A percentile compares a stretch with the other conserved stretches of the same genome.
phyloP scores from a whole-genome alignment of 2,113 vertebrate species.

The Alosa alosa region DNA sequence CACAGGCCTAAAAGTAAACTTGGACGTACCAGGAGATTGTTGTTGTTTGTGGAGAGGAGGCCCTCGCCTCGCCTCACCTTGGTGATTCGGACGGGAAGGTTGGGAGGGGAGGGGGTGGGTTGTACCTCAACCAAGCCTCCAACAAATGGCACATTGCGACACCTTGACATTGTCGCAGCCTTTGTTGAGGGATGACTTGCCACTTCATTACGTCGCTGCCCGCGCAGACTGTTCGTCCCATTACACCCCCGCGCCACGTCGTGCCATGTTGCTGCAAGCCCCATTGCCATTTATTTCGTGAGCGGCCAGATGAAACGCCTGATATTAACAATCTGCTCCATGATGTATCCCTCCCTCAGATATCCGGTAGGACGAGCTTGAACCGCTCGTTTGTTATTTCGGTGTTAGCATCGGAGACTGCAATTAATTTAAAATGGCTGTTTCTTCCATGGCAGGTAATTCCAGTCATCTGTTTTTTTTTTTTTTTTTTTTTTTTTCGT shows the following conservation, averaged over 20 bases:
- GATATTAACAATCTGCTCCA: slow-evolving; percentile 82
- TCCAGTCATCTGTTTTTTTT: slow-evolving; percentile 63
- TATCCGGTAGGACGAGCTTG: slow-evolving; percentile 37
- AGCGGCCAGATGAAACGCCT: slow-evolving; percentile 78
- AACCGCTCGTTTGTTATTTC: slow-evolving; percentile 60
- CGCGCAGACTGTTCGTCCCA: slow-evolving; percentile 73
- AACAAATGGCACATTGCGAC: slow-evolving; percentile 70
- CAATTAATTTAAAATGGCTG: slow-evolving; percentile 71
- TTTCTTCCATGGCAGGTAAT: slow-evolving; percentile 63
- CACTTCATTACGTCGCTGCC: slow-evolving; percentile 77
- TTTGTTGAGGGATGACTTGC: slow-evolving; percentile 74
- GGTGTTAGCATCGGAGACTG: slow-evolving; percentile 66
- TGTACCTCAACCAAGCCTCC: slow-evolving; percentile 60
- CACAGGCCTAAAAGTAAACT: background rate
- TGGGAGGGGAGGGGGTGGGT: slow-evolving; percentile 48
- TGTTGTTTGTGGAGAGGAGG: background rate
- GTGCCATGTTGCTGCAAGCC: slow-evolving; percentile 77
- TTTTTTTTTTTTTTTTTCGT: slow-evolving; percentile 6
- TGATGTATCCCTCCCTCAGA: slow-evolving; percentile 72
- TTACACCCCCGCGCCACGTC: slow-evolving; percentile 66
- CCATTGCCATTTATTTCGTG: slow-evolving; percentile 82
- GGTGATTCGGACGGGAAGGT: slow-evolving; percentile 26
- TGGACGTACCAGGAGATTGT: background rate
- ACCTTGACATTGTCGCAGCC: slow-evolving; percentile 74
- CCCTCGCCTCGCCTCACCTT: slow-evolving; percentile 46